Percentiles rank a stretch among this genome's conserved stretches.
Evolutionary conservation across 2,797 vertebrate genomes (phyloP).

Genomic region (Hyperoplus lanceolatus): DNA sequence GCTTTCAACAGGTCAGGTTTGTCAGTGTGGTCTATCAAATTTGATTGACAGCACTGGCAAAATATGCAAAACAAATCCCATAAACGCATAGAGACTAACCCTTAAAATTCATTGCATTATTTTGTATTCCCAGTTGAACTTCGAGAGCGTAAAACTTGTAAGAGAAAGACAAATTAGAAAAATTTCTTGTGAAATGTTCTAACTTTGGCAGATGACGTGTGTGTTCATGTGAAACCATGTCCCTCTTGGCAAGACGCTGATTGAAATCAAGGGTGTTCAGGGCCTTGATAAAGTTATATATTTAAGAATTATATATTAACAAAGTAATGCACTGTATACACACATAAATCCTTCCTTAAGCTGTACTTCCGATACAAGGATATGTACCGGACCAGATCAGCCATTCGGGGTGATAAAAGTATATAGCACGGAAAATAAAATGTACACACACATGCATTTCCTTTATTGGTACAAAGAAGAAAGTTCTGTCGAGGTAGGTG

Average conservation of each 20-base stretch:
- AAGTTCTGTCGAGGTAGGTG: too few relatives aligned
- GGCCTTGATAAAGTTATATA: not conserved
- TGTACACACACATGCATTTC: not conserved
- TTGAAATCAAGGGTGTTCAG: not conserved
- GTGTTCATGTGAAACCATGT: too few relatives aligned
- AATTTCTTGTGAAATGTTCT: too few relatives aligned
- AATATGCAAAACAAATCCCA: not conserved
- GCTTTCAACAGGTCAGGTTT: not conserved
- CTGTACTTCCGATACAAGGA: too few relatives aligned
- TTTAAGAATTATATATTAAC: not conserved
- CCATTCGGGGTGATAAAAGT: too few relatives aligned
- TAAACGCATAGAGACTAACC: too few relatives aligned
- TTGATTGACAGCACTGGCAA: not conserved
- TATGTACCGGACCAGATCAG: too few relatives aligned
- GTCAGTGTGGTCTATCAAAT: slow-evolving; percentile 3
- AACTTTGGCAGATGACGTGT: too few relatives aligned
- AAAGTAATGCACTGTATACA: too few relatives aligned
- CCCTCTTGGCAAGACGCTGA: not conserved
- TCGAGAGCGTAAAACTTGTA: not conserved
- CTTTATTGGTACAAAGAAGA: too few relatives aligned
- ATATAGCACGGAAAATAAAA: not conserved
- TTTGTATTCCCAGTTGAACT: not conserved
- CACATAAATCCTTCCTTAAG: too few relatives aligned
- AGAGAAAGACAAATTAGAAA: not conserved
- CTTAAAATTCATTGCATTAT: not conserved